Conservation (phyloP, 2,888 invertebrate species). For the Adelognathus sp. region DNA sequence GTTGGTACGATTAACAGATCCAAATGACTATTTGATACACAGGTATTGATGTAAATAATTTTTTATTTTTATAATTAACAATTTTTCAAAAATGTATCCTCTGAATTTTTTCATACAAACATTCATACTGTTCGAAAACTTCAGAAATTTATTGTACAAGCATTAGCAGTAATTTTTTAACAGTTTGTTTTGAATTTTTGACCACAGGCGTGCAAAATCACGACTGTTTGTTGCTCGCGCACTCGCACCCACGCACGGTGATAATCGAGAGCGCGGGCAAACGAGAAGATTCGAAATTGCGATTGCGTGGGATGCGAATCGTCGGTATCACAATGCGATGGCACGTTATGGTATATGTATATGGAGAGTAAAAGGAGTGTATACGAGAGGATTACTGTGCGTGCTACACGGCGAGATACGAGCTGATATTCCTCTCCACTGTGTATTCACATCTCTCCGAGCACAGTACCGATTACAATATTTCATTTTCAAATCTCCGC, state of each 20-base stretch:
- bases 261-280: slow-evolving; percentile 40
- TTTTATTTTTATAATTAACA: too few species aligned
- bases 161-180: too few species aligned
- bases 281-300: slow-evolving; percentile 49
- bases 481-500: neutral
- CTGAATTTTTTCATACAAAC: too few species aligned
- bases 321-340: slow-evolving; percentile 48
- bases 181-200: neutral
- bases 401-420: slow-evolving; percentile 37
- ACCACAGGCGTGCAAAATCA: neutral
- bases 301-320: slow-evolving; percentile 54
- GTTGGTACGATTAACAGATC: too few species aligned
- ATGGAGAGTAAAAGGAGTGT: slow-evolving; percentile 21
- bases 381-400: slow-evolving; percentile 45
- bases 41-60: too few species aligned
- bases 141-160: too few species aligned
- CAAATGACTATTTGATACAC: too few species aligned
- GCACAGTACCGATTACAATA: neutral
- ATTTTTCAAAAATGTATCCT: too few species aligned
- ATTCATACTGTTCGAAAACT: too few species aligned
- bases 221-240: slow-evolving; percentile 45
- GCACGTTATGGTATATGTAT: neutral
- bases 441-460: slow-evolving; percentile 13
- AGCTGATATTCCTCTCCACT: slow-evolving; percentile 29
- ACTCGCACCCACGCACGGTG: slow-evolving; percentile 51